Evolutionary conservation across 1,140 invertebrate genomes (phyloP).

Genomic region (Maconellicoccus hirsutus): DNA sequence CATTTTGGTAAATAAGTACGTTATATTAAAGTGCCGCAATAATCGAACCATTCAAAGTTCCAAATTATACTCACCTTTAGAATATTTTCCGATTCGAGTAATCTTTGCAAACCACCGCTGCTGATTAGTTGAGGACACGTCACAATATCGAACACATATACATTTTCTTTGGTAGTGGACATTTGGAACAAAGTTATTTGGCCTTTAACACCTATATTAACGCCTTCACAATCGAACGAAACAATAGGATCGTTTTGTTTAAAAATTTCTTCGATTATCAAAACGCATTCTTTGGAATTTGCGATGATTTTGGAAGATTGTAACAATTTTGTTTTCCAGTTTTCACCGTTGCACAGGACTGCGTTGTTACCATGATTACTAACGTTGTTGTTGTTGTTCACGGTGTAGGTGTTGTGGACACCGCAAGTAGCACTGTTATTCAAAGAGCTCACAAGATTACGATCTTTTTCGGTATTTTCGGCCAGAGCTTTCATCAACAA

Average conservation of each 20-base stretch:
- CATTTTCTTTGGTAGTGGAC: conserved; percentile 60
- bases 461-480: conserved; percentile 77
- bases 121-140: conserved; percentile 66
- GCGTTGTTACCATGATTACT: conserved; percentile 29
- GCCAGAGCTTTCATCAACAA: conserved; percentile 78
- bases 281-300: conserved; percentile 58
- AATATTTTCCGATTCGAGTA: conserved; percentile 69
- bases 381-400: conserved; percentile 33
- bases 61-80: conserved; percentile 73
- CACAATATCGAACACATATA: conserved; percentile 81
- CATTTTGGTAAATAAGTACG: background rate
- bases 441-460: conserved; percentile 35
- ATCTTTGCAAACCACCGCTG: conserved; percentile 60
- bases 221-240: conserved; percentile 76
- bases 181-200: conserved; percentile 77
- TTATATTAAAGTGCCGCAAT: background rate
- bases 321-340: conserved; percentile 66
- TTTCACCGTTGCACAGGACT: conserved; percentile 42
- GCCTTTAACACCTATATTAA: conserved; percentile 74
- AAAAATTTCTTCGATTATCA: conserved; percentile 66
- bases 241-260: conserved; percentile 45
- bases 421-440: conserved; percentile 23
- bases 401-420: conserved; percentile 28
- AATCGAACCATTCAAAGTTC: too few relatives aligned
- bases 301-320: conserved; percentile 66